Evolutionary conservation across 2,797 vertebrate genomes (phyloP).

Genomic region (Pangasius macronema): DNA sequence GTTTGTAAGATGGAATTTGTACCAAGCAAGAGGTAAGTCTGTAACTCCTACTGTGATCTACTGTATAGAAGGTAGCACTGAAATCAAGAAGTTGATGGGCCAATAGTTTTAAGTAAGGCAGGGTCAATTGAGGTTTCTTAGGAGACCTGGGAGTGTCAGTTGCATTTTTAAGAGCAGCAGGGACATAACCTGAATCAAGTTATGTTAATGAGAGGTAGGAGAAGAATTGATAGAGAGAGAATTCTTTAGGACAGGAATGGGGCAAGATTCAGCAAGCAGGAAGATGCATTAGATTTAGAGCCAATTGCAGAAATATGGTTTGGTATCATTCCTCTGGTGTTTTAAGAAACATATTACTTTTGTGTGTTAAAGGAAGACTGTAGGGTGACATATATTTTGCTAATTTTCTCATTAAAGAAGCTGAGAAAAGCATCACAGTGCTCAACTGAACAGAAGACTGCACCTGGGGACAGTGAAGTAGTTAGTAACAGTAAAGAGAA

Average conservation of each 20-base stretch:
- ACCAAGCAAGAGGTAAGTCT: neutral
- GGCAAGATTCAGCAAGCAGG: neutral
- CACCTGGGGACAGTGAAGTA: neutral
- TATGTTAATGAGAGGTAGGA: neutral
- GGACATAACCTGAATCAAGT: neutral
- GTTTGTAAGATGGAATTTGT: neutral
- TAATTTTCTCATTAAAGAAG: neutral
- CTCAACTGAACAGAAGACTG: too few species aligned
- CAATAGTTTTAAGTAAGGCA: neutral
- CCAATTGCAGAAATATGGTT: neutral
- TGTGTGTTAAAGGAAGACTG: neutral
- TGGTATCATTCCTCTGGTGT: neutral
- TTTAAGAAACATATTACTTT: neutral
- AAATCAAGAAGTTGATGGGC: neutral
- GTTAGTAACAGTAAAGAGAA: neutral
- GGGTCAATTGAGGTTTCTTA: neutral
- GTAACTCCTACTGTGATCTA: neutral
- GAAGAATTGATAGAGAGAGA: neutral
- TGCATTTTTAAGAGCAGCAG: neutral
- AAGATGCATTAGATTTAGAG: neutral
- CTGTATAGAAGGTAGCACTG: neutral
- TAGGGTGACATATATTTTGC: neutral
- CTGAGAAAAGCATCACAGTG: neutral
- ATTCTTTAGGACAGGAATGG: neutral
- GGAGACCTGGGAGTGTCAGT: neutral